phyloP scores from a whole-genome alignment of 2,888 invertebrate species.

The Chrysotoxum bicinctum region DNA sequence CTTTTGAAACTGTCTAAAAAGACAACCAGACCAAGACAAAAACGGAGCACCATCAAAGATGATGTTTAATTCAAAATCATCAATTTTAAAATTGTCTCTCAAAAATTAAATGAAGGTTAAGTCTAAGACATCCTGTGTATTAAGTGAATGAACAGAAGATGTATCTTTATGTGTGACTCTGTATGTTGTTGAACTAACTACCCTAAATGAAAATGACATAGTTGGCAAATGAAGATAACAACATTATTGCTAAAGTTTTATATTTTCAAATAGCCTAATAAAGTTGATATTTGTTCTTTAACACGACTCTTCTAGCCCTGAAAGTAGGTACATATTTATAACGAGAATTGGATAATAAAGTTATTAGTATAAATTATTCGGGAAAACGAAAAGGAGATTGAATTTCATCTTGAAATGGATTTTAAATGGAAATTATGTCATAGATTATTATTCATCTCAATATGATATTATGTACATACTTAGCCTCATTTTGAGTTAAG shows the following conservation, averaged over 20 bases:
- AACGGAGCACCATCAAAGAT: too few relatives aligned
- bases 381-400: constrained; percentile 8
- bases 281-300: constrained; percentile 35
- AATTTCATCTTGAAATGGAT: constrained; percentile 22
- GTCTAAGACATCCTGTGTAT: background rate
- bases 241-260: constrained; percentile 63
- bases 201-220: constrained; percentile 69
- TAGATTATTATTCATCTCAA: background rate
- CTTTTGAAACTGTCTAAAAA: too few relatives aligned
- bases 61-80: background rate
- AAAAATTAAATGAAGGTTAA: background rate
- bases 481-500: background rate
- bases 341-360: constrained; percentile 61
- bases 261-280: constrained; percentile 53
- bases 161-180: background rate
- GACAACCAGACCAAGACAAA: too few relatives aligned
- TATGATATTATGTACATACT: too few relatives aligned
- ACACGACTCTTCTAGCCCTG: background rate
- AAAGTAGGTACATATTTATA: constrained; percentile 9
- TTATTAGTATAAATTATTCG: constrained; percentile 37
- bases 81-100: background rate
- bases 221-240: constrained; percentile 69
- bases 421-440: constrained; percentile 50
- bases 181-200: constrained; percentile 46
- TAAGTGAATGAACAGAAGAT: background rate